phyloP scores from a whole-genome alignment of 2,888 invertebrate species.

The Chrysodeixis includens region DNA sequence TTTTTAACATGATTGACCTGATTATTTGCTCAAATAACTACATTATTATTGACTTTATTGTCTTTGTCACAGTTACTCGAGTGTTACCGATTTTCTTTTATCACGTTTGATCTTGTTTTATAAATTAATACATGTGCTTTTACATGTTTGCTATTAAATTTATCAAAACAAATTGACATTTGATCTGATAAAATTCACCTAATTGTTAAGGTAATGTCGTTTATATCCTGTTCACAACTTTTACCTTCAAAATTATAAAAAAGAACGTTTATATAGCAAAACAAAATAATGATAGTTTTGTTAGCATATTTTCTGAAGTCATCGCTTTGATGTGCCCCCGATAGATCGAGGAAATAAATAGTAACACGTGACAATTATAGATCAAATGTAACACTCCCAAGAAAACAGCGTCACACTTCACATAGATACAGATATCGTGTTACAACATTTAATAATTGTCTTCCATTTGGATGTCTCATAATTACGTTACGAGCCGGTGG shows the following conservation, averaged over 20 bases:
- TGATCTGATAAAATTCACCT: too few species aligned
- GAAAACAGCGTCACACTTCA: slow-evolving; percentile 38
- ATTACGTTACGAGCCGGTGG: slow-evolving; percentile 70
- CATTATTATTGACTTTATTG: not conserved
- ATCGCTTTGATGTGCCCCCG: not conserved
- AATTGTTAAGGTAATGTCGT: too few species aligned
- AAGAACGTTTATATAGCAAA: too few species aligned
- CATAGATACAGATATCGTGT: slow-evolving; percentile 44
- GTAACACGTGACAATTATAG: slow-evolving; percentile 15
- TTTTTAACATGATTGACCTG: slow-evolving; percentile 37
- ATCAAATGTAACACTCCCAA: slow-evolving; percentile 26
- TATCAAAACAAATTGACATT: not conserved
- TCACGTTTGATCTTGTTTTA: slow-evolving; percentile 9
- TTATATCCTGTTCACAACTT: too few species aligned
- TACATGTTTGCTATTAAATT: not conserved
- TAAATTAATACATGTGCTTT: not conserved
- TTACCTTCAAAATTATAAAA: too few species aligned
- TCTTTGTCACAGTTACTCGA: not conserved
- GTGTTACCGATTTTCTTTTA: slow-evolving; percentile 16
- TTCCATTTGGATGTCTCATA: slow-evolving; percentile 66
- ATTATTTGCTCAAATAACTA: slow-evolving; percentile 12
- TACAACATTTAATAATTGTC: slow-evolving; percentile 57
- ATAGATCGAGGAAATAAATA: not conserved
- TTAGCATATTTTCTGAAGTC: not conserved
- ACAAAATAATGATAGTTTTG: too few species aligned